Base-by-base conservation (phyloP, 2,888 invertebrate genomes). In the Agapetus fuscipes region DNA sequence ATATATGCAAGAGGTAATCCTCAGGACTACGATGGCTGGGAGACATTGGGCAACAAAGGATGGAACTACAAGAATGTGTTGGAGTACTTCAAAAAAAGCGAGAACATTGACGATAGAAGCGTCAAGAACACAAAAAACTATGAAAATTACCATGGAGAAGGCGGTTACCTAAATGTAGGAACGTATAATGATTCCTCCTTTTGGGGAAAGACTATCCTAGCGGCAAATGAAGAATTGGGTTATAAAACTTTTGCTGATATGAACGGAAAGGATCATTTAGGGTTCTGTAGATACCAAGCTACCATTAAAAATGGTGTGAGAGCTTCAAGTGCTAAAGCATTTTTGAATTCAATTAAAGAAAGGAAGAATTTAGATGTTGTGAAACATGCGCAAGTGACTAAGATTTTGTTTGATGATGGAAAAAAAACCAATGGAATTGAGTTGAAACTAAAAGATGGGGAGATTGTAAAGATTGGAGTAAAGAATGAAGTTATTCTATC, bases 21-120 rank as follows among this genome's bases (percentile, higher is more conserved):
- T 34, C 71, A 64, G 2, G 93, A 93, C 56, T 94, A 89, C 57
- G 87, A 94, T 53, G 64, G 70, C n/a, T 94, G 93, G 93, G 82
- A 76, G 13, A 58, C 56, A 9, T 56, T 81, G 54, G 93, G 91
- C 0, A 68, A 79, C 51, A 56, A 61, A 1, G 90, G 84, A 1
- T 94, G 94, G 94, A 71, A 80, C 20, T 89, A 81, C 55, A 65
- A 76, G 0, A 78, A 78, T 35, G 68, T 88, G 0, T 59, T 89
- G 24, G 76, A 76, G 7, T 89, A 88, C 54, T 89, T 89, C 55
- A 75, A 76, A 47, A 88, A 84, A 61, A 75, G 82, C 1, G 88
- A 90, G 62, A 80, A 86, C 55, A 83, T 82, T 61, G 70, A n/a
- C n/a, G n/a, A n/a, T n/a, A n/a, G n/a, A n/a, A n/a, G n/a, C n/a